Percentiles rank a stretch among this genome's conserved stretches.
These are phyloP conservation scores for Pseudopleuronectes americanus DNA, from an alignment of 2,797 vertebrate genomes.

Conservation along the genomic window DNA sequence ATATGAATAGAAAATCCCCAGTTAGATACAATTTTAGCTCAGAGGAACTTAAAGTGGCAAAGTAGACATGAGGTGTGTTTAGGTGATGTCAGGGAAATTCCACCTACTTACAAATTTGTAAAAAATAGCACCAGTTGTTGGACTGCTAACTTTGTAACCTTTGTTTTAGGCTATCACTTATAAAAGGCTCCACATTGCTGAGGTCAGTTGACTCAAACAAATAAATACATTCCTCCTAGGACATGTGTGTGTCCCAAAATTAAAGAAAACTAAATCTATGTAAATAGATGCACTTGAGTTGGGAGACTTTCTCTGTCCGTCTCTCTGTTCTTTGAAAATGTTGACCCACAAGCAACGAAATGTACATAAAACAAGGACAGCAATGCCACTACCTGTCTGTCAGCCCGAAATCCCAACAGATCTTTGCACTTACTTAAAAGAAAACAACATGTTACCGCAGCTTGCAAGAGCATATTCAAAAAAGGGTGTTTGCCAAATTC, in stretches of 20 bases:
- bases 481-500: too few species aligned
- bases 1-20: conserved; percentile 27
- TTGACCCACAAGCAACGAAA: conserved; percentile 49
- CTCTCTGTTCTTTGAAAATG: conserved; percentile 56
- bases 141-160: background rate
- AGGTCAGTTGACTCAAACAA: conserved; percentile 11
- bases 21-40: conserved; percentile 35
- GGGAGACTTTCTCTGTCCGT: background rate
- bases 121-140: conserved; percentile 13
- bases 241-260: too few species aligned
- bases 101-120: conserved; percentile 14
- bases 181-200: conserved; percentile 13
- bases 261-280: too few species aligned
- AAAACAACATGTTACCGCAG: conserved; percentile 52
- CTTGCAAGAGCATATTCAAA: conserved; percentile 69
- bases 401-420: conserved; percentile 49
- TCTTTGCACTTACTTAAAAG: conserved; percentile 57
- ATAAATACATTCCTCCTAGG: conserved; percentile 12
- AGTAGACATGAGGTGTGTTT: conserved; percentile 21
- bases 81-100: conserved; percentile 47
- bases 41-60: conserved; percentile 5
- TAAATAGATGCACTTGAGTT: too few species aligned
- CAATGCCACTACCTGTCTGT: conserved; percentile 59
- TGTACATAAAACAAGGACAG: conserved; percentile 65
- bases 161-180: background rate